A percentile compares a stretch with the other conserved stretches of the same genome.
These are phyloP conservation scores for Megaleporinus macrocephalus DNA, from an alignment of 2,113 vertebrate genomes.

Conservation along the genomic window DNA sequence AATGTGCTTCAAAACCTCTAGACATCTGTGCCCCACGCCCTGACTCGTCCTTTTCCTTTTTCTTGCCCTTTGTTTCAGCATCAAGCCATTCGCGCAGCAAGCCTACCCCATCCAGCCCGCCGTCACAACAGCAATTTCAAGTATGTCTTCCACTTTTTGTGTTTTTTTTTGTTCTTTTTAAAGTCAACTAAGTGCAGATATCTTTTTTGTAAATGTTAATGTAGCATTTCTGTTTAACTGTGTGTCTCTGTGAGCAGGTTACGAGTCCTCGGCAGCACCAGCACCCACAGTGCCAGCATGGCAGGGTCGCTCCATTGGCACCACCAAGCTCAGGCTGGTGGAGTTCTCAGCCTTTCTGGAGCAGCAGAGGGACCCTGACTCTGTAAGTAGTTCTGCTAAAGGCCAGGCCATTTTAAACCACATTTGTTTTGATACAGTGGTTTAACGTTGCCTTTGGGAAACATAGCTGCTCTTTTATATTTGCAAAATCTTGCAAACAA, in stretches of 20 bases:
- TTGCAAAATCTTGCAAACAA: background rate
- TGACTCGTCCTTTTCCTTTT: conserved; percentile 39
- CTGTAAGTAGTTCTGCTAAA: conserved; percentile 73
- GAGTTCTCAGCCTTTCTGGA: conserved; percentile 98
- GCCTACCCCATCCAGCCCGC: conserved; percentile 94
- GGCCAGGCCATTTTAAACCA: conserved; percentile 1
- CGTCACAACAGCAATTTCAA: conserved; percentile 95
- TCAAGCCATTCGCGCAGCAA: conserved; percentile 97
- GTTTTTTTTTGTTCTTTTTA: background rate
- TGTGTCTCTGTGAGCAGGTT: conserved; percentile 77
- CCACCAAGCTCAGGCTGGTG: conserved; percentile 95
- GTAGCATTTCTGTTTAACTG: background rate
- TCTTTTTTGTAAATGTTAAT: background rate
- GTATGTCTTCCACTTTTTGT: conserved; percentile 73
- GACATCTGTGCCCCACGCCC: conserved; percentile 8
- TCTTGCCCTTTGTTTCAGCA: conserved; percentile 75
- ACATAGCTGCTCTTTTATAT: background rate
- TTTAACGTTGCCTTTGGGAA: background rate
- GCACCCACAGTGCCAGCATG: conserved; percentile 92
- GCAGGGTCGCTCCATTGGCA: conserved; percentile 98
- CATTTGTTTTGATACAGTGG: conserved; percentile 3
- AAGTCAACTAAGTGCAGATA: background rate
- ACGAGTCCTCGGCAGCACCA: conserved; percentile 88
- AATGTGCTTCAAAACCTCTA: conserved; percentile 10
- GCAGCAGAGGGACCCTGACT: conserved; percentile 95